Conservation (phyloP, 2,797 vertebrate genomes). For the Hipposideros larvatus region DNA sequence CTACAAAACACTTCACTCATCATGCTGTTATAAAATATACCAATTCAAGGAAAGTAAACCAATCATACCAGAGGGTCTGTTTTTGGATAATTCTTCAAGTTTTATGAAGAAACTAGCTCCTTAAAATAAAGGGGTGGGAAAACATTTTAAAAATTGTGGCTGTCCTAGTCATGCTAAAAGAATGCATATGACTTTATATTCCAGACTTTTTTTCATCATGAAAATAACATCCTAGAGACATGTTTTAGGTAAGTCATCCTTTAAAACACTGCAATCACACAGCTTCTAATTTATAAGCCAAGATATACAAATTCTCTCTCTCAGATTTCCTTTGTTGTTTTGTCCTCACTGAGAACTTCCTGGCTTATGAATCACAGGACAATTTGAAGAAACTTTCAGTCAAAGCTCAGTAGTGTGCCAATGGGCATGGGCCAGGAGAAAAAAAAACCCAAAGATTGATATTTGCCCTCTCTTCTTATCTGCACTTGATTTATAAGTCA, state of each 20-base stretch:
- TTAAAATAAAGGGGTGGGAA: background rate
- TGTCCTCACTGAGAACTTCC: conserved; percentile 77
- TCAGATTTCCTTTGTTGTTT: conserved; percentile 86
- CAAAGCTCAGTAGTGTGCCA: conserved; percentile 86
- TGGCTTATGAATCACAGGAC: conserved; percentile 85
- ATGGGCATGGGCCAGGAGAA: conserved; percentile 82
- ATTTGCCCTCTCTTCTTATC: conserved; percentile 89
- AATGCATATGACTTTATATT: conserved; percentile 64
- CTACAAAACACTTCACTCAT: background rate
- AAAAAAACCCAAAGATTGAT: conserved; percentile 87
- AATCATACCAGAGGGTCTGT: background rate
- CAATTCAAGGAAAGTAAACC: conserved; percentile 10
- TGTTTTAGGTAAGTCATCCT: conserved; percentile 50
- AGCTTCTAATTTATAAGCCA: conserved; percentile 83
- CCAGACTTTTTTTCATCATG: conserved; percentile 10
- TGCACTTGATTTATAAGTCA: conserved; percentile 92
- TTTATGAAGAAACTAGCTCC: conserved; percentile 45
- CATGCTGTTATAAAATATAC: background rate
- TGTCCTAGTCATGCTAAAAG: background rate
- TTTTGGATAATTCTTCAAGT: conserved; percentile 24
- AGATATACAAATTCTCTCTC: conserved; percentile 82
- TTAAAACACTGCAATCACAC: conserved; percentile 77
- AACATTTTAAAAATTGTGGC: conserved; percentile 65
- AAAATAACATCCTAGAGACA: conserved; percentile 73
- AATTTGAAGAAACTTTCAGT: conserved; percentile 87